phyloP scores from a whole-genome alignment of 2,797 vertebrate genomes.

The Hemibagrus guttatus region DNA sequence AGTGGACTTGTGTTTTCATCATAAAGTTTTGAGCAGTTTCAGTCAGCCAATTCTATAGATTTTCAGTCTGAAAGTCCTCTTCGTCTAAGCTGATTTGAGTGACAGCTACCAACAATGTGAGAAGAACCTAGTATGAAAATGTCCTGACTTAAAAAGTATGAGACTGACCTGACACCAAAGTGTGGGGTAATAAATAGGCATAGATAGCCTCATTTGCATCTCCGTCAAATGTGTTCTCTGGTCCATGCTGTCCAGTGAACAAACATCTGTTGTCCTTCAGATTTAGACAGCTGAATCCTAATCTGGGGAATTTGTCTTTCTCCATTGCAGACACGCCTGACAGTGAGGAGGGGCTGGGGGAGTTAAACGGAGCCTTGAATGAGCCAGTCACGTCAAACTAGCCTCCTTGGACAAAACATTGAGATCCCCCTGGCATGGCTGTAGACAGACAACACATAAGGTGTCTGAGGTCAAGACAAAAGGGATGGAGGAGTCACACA shows the following conservation, averaged over 20 bases:
- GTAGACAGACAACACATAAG: background rate
- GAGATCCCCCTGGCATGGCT: background rate
- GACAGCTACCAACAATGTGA: background rate
- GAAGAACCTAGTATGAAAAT: background rate
- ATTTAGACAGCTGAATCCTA: constrained; percentile 10
- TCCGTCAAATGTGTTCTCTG: background rate
- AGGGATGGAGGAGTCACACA: background rate
- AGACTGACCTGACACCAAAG: background rate
- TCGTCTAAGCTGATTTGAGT: background rate
- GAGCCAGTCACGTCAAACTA: background rate
- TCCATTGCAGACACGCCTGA: background rate
- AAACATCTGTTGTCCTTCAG: constrained; percentile 3
- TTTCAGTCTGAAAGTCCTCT: background rate
- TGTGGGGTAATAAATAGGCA: background rate
- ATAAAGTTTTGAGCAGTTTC: background rate
- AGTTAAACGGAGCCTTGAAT: background rate
- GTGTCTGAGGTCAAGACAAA: background rate
- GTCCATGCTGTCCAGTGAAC: background rate
- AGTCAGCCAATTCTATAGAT: background rate
- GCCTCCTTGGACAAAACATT: background rate
- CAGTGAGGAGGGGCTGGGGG: background rate
- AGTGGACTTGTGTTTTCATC: constrained; percentile 1
- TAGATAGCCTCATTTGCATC: background rate
- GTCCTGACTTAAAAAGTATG: background rate
- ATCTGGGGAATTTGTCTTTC: background rate